These are phyloP conservation scores for Arnoldichthys spilopterus DNA, from an alignment of 2,797 vertebrate genomes.

Conservation along the genomic window DNA sequence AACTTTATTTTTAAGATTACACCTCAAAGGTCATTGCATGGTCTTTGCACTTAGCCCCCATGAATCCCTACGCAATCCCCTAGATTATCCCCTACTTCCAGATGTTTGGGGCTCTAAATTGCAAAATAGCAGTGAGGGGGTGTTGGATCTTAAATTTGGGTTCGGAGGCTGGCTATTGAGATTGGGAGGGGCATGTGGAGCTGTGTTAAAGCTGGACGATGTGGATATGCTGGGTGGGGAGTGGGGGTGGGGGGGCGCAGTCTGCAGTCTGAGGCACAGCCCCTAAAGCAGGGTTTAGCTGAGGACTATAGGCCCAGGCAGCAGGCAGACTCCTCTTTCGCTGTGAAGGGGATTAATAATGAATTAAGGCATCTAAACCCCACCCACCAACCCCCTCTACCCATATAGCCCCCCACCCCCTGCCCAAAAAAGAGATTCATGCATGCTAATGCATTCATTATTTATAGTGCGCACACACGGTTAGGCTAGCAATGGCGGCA, in stretches of 20 bases:
- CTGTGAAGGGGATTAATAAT: conserved; percentile 83
- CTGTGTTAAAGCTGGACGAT: conserved; percentile 20
- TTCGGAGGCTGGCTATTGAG: not conserved
- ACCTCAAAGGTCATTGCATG: conserved; percentile 45
- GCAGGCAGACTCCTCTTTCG: conserved; percentile 70
- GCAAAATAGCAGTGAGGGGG: conserved; percentile 52
- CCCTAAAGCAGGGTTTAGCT: conserved; percentile 72
- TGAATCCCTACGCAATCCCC: conserved; percentile 47
- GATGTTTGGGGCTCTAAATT: conserved; percentile 67
- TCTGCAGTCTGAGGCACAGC: conserved; percentile 52
- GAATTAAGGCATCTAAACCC: conserved; percentile 74
- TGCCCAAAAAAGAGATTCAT: conserved; percentile 78
- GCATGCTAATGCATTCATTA: conserved; percentile 85
- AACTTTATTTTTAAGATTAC: not conserved
- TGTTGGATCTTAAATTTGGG: not conserved
- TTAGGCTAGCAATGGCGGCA: conserved; percentile 69
- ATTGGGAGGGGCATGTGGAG: conserved; percentile 1
- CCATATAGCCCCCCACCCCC: conserved; percentile 48
- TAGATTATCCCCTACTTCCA: conserved; percentile 66
- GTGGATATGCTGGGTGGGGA: not conserved
- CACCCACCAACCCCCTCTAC: conserved; percentile 56
- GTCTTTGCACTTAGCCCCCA: conserved; percentile 16
- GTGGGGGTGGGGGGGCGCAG: conserved; percentile 7
- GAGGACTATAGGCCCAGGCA: conserved; percentile 60
- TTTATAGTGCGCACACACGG: conserved; percentile 76